Conservation (phyloP, 2,888 invertebrate genomes). For the Molorchus minor region DNA sequence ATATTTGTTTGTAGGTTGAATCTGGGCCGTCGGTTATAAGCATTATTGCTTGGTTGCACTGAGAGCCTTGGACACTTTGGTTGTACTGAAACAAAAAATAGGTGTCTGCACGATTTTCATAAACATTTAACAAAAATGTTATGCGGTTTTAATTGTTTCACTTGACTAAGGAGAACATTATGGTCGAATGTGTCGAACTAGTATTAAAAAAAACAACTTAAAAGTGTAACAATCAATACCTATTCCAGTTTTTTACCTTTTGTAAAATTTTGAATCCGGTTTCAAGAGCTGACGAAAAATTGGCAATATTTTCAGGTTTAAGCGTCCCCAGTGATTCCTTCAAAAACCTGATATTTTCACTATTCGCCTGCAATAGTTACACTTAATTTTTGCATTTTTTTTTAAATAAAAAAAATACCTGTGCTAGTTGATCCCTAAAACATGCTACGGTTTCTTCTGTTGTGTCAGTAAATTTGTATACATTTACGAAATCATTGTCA, state of each 20-base stretch:
- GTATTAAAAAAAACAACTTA: too few species aligned
- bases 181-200: too few species aligned
- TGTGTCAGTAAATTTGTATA: conserved; percentile 87
- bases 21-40: conserved; percentile 94
- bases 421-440: conserved; percentile 88
- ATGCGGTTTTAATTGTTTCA: too few species aligned
- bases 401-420: conserved; percentile 65
- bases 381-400: background rate
- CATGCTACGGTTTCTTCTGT: conserved; percentile 88
- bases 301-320: conserved; percentile 82
- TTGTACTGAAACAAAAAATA: conserved; percentile 71
- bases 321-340: conserved; percentile 79
- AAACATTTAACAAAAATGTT: conserved; percentile 38
- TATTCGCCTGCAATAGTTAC: conserved; percentile 71
- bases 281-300: conserved; percentile 91
- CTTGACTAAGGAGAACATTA: too few species aligned
- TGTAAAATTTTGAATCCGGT: conserved; percentile 92
- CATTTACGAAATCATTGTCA: conserved; percentile 96
- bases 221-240: too few species aligned
- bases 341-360: conserved; percentile 82
- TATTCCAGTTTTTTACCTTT: conserved; percentile 78
- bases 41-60: conserved; percentile 99
- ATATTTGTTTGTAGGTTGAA: conserved; percentile 70
- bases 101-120: background rate
- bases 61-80: conserved; percentile 84